A percentile compares a stretch with the other conserved stretches of the same genome.
Evolutionary conservation across 2,113 vertebrate species (phyloP).

Genomic region (Microtus oregoni): DNA sequence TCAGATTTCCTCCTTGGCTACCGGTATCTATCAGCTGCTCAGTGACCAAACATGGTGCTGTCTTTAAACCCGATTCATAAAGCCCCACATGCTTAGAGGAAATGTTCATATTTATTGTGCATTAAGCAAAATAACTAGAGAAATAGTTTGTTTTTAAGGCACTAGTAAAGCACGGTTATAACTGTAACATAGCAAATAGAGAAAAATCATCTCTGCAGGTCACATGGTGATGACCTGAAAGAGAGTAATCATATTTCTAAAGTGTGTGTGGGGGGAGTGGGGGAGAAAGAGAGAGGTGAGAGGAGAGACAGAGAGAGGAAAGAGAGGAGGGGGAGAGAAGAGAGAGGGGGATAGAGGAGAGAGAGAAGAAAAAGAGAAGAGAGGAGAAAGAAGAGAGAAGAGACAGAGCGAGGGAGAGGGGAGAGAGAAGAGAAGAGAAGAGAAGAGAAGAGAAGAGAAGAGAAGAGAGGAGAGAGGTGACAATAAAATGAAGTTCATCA

Average conservation of each 20-base stretch:
- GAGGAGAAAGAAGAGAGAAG: too few relatives aligned
- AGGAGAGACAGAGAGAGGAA: too few relatives aligned
- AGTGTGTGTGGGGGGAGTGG: not conserved
- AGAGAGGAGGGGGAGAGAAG: too few relatives aligned
- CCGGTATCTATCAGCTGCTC: not conserved
- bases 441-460: too few relatives aligned
- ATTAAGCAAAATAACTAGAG: not conserved
- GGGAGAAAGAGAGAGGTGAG: too few relatives aligned
- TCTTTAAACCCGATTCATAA: not conserved
- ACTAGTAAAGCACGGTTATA: not conserved
- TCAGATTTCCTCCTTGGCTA: not conserved
- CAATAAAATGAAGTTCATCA: too few relatives aligned
- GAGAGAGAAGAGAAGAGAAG: too few relatives aligned
- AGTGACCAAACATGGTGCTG: fast-evolving
- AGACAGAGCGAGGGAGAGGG: not conserved
- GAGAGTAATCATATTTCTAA: not conserved
- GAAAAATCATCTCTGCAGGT: not conserved
- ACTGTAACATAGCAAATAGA: not conserved
- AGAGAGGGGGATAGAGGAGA: too few relatives aligned
- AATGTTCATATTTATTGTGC: not conserved
- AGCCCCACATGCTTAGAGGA: not conserved
- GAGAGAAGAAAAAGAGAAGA: too few relatives aligned
- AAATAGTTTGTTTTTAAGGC: not conserved
- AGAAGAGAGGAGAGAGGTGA: too few relatives aligned
- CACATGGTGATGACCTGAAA: not conserved